These are phyloP conservation scores for Aphelocoma californica DNA, from an alignment of 2,797 vertebrate genomes.

Conservation along the genomic window DNA sequence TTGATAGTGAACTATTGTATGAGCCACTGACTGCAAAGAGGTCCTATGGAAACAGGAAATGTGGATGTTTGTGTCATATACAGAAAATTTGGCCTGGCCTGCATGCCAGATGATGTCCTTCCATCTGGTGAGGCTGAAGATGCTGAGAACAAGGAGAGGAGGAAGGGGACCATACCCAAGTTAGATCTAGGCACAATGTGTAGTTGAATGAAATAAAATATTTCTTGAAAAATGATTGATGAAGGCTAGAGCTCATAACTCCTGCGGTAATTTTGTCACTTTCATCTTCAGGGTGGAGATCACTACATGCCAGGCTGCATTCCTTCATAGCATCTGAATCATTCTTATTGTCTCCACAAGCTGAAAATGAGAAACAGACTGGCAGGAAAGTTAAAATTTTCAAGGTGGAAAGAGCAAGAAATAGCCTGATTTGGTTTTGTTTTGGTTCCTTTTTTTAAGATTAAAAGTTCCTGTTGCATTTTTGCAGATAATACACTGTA, in stretches of 20 bases:
- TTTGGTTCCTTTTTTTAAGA: neutral
- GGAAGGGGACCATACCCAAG: neutral
- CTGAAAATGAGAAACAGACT: conserved; percentile 65
- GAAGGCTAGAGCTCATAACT: conserved; percentile 24
- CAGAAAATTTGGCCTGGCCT: conserved; percentile 19
- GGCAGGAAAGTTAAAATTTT: conserved; percentile 48
- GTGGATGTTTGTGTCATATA: neutral
- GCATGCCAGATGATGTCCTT: conserved; percentile 45
- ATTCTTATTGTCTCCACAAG: conserved; percentile 61
- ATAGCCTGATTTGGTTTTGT: neutral
- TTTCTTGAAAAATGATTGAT: conserved; percentile 44
- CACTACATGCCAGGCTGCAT: conserved; percentile 48
- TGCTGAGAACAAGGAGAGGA: neutral
- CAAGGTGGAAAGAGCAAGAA: conserved; percentile 34
- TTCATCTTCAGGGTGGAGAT: conserved; percentile 37
- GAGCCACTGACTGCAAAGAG: neutral
- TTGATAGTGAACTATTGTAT: neutral
- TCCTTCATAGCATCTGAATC: conserved; percentile 64
- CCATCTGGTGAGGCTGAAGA: conserved; percentile 36
- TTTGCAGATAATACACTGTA: neutral
- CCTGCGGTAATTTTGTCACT: conserved; percentile 49
- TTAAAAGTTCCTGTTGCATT: neutral
- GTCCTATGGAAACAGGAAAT: neutral
- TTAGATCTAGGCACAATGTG: neutral
- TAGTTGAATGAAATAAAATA: neutral